These are phyloP conservation scores for Glaucomys volans DNA, from an alignment of 2,113 vertebrate species.

Conservation along the genomic window DNA sequence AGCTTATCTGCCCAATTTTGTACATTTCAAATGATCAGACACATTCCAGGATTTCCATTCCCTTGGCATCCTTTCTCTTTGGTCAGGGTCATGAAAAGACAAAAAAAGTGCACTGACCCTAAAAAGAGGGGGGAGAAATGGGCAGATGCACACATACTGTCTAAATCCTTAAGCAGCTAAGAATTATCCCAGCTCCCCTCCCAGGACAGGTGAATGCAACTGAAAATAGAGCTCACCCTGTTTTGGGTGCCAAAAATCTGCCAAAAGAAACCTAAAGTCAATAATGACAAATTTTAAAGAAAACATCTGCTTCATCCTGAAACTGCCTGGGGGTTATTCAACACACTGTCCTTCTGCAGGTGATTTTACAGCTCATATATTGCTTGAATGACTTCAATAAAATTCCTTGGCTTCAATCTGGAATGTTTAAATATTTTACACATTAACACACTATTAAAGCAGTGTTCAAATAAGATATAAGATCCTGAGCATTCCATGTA, in stretches of 20 bases:
- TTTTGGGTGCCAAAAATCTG: conserved; percentile 77
- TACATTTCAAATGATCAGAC: conserved; percentile 71
- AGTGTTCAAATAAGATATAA: conserved; percentile 9
- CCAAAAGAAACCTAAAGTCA: conserved; percentile 75
- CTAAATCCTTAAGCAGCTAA: conserved; percentile 45
- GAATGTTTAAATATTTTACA: conserved; percentile 69
- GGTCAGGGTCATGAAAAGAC: conserved; percentile 54
- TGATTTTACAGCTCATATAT: conserved; percentile 37
- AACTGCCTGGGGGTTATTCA: conserved; percentile 57
- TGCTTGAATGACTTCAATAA: conserved; percentile 67
- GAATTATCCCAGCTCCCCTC: conserved; percentile 30
- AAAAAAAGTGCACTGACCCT: conserved; percentile 67
- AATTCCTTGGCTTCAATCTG: conserved; percentile 67
- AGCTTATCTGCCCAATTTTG: conserved; percentile 53
- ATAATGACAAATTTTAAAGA: conserved; percentile 79
- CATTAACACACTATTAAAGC: conserved; percentile 38
- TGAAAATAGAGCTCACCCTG: conserved; percentile 40
- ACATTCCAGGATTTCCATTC: conserved; percentile 73
- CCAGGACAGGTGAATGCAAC: conserved; percentile 73
- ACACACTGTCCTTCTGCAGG: conserved; percentile 54
- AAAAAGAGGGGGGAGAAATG: neutral
- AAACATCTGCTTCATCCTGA: conserved; percentile 78
- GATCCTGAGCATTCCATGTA: neutral
- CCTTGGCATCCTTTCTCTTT: conserved; percentile 67
- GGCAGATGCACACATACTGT: neutral